Conservation (phyloP, 2,888 invertebrate species). For the Synanthedon andrenaeformis region DNA sequence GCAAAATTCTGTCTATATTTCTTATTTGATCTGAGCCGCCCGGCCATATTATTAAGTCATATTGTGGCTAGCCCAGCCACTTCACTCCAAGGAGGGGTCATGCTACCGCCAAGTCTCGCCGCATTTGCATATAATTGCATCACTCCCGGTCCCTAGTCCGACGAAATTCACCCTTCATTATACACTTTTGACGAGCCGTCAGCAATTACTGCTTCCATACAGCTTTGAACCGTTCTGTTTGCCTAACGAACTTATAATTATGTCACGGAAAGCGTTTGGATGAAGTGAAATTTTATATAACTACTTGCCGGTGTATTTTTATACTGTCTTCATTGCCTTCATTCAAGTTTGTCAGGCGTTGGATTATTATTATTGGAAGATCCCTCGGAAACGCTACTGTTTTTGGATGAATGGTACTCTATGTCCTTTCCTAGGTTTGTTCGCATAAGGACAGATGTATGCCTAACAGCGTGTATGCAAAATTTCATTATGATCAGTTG, state of each 20-base stretch:
- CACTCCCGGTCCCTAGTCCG: conserved; percentile 11
- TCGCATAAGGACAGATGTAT: no score
- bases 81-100: conserved; percentile 18
- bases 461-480: no score
- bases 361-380: no score
- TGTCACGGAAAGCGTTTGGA: neutral
- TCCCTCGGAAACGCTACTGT: no score
- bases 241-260: neutral
- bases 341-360: no score
- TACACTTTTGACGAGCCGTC: conserved; percentile 9
- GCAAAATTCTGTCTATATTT: no score
- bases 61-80: conserved; percentile 10
- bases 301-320: no score
- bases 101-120: conserved; percentile 23
- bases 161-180: conserved; percentile 7
- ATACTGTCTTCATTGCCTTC: no score
- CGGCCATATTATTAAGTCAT: conserved; percentile 24
- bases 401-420: no score
- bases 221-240: conserved; percentile 3
- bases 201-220: conserved; percentile 5
- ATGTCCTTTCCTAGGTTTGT: no score
- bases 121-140: conserved; percentile 58
- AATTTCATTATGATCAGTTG: no score
- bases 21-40: conserved; percentile 9
- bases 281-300: neutral